These are phyloP conservation scores for Chirona hameri DNA, from an alignment of 2,888 invertebrate genomes.

Conservation along the genomic window DNA sequence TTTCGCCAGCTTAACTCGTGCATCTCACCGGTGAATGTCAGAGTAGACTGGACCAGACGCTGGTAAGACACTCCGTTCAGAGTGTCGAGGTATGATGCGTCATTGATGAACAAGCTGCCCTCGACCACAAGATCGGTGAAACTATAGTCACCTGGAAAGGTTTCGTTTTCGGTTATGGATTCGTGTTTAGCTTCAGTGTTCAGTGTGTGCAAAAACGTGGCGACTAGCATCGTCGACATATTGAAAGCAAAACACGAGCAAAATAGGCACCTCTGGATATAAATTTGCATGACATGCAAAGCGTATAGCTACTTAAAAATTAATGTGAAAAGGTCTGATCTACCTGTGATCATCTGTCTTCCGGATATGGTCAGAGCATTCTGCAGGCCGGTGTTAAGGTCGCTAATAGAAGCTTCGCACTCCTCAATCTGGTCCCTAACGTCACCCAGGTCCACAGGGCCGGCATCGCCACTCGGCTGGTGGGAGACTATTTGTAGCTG, in stretches of 20 bases:
- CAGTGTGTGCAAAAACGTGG: too few relatives aligned
- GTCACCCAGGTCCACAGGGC: background rate
- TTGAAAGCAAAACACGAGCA: too few relatives aligned
- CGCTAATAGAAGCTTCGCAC: background rate
- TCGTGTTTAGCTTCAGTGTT: too few relatives aligned
- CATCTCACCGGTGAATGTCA: background rate
- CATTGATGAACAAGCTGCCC: background rate
- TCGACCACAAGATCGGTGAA: background rate
- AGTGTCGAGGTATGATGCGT: background rate
- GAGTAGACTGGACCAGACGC: background rate
- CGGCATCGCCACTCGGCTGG: background rate
- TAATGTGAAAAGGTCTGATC: too few relatives aligned
- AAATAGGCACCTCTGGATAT: too few relatives aligned
- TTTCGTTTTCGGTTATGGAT: too few relatives aligned
- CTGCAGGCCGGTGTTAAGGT: background rate
- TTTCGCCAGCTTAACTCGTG: too few relatives aligned
- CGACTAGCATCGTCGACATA: too few relatives aligned
- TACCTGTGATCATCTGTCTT: background rate
- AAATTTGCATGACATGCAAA: too few relatives aligned
- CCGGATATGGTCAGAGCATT: background rate
- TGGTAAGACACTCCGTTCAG: background rate
- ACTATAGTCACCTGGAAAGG: background rate
- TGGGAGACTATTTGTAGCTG: background rate
- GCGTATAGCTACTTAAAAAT: too few relatives aligned
- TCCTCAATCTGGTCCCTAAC: background rate